Percentiles rank a stretch among this genome's conserved stretches.
These are phyloP conservation scores for Catagonus wagneri DNA, from an alignment of 2,113 vertebrate genomes.

Conservation along the genomic window DNA sequence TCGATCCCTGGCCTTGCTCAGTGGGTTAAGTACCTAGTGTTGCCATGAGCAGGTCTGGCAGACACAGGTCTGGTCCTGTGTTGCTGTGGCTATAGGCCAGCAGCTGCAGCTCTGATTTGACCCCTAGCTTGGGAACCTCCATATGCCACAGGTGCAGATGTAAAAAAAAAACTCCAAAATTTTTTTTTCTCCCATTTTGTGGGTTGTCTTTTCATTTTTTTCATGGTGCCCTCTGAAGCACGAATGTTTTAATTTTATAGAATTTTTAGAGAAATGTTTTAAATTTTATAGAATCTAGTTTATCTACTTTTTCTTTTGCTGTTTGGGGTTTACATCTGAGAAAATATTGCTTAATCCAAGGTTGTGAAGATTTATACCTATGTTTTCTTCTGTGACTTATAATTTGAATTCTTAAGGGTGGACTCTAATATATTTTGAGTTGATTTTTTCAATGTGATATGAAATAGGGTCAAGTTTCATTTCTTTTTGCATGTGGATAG, in stretches of 20 bases:
- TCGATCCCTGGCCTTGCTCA: no score
- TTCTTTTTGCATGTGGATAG: background rate
- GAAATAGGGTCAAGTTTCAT: background rate
- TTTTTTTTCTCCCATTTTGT: background rate
- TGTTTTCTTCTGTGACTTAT: background rate
- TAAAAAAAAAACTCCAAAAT: no score
- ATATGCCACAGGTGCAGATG: no score
- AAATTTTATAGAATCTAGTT: background rate
- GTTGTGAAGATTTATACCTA: background rate
- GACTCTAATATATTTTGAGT: background rate
- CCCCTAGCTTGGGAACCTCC: no score
- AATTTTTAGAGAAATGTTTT: no score
- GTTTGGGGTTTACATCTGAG: background rate
- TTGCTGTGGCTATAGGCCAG: no score
- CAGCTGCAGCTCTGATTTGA: no score
- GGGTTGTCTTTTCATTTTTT: background rate
- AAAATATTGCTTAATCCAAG: slow-evolving; percentile 1
- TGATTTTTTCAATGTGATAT: background rate
- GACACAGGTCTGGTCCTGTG: no score
- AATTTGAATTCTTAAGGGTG: background rate
- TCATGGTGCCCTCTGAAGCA: background rate
- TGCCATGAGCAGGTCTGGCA: no score
- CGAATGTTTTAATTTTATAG: background rate
- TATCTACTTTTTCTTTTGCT: background rate
- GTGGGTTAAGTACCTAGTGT: no score